Percentiles rank a stretch among this genome's conserved stretches.
These are phyloP conservation scores for Sciurus niger DNA, from an alignment of 2,113 vertebrate species.

Conservation along the genomic window DNA sequence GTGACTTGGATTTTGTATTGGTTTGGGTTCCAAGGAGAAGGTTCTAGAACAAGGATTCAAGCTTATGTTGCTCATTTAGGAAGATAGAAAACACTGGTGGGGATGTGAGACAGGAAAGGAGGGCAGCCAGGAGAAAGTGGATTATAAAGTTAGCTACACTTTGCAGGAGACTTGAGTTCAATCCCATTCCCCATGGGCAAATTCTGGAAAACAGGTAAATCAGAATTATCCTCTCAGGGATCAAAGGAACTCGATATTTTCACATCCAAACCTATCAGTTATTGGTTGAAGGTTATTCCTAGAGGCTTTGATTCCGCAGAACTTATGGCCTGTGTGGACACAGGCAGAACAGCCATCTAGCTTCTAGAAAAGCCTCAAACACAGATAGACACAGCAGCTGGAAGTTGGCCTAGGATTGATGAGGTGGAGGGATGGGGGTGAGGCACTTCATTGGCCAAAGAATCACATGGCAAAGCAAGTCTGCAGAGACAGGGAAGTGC, in stretches of 20 bases:
- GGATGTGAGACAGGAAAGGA: not conserved
- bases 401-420: too few species aligned
- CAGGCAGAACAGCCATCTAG: not conserved
- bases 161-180: not conserved
- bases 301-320: not conserved
- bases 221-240: not conserved
- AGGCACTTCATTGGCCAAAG: not conserved
- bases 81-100: not conserved
- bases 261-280: not conserved
- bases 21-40: not conserved
- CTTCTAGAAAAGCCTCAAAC: not conserved
- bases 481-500: not conserved
- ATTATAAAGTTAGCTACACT: not conserved
- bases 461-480: not conserved
- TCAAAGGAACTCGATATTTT: not conserved
- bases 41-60: not conserved
- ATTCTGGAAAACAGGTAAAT: not conserved
- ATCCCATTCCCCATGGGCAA: not conserved
- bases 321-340: not conserved
- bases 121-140: not conserved
- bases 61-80: not conserved
- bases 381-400: not conserved
- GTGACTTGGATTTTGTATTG: not conserved
- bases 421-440: fast-evolving
- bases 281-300: not conserved